Base-by-base conservation (phyloP, 2,113 vertebrate genomes). In the Plectropomus leopardus region DNA sequence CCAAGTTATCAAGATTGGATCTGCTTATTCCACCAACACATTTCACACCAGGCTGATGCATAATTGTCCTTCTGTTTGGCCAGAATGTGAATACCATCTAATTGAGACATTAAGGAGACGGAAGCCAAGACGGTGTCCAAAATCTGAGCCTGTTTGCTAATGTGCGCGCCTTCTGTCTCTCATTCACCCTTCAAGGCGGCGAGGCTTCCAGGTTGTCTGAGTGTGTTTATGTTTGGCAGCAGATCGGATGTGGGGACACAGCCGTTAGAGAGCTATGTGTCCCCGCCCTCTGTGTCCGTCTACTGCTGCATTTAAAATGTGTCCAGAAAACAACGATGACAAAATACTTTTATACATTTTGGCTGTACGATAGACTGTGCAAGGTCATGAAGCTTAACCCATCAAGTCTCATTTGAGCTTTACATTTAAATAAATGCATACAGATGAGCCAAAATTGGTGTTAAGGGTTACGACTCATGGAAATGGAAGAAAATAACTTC, bases 361-460 rank as follows among this genome's bases (percentile, higher is more conserved):
- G 34, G 42, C 69, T 26, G 1, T 42, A 21, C n/a, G 4, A 63
- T 72, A 47, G 59, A 59, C 23, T 24, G 61, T 30, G 36, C 45
- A 64, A 76, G 81, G 86, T 92, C 86, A 76, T 30, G 24, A 61
- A 72, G 34, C 55, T 64, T 69, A 81, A 82, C 73, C 55, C 44
- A 17, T 40, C 21, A 26, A 16, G 64, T 72, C 61, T 76, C 76
- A 60, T 68, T 76, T 76, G 50, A 85, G 69, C 80, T 47, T 78
- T 40, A 61, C 32, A 70, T 90, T 89, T 82, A 55, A 89, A 92
- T 88, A 87, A 89, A 85, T 88, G 17, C 83, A 85, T 89, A 71
- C 64, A 68, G 64, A 88, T 88, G 74, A 89, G 55, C n/a, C 53
- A 14, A 40, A 65, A 78, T 67, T 23, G 36, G 67, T 82, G 60